These are phyloP conservation scores for Sebastes minor DNA, from an alignment of 2,797 vertebrate species.

Conservation along the genomic window DNA sequence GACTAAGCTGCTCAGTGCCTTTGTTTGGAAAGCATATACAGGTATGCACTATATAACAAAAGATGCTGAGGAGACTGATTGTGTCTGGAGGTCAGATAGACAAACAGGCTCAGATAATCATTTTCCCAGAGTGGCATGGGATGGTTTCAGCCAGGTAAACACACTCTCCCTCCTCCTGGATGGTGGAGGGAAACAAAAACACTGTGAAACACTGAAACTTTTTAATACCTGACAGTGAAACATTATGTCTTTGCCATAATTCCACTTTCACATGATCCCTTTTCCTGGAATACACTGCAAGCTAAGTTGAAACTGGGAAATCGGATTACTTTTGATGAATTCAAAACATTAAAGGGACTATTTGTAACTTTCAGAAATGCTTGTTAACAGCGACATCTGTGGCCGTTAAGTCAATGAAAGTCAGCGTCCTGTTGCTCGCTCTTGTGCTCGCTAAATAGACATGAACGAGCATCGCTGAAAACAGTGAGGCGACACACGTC, in stretches of 20 bases:
- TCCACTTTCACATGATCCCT: not conserved
- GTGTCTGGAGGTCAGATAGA: constrained; percentile 4
- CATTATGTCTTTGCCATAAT: not conserved
- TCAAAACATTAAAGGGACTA: too few species aligned
- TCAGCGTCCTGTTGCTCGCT: too few species aligned
- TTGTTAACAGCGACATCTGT: too few species aligned
- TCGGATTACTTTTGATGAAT: too few species aligned
- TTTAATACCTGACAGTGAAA: not conserved
- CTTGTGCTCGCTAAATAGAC: too few species aligned
- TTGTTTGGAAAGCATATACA: not conserved
- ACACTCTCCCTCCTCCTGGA: not conserved
- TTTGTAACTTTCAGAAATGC: too few species aligned
- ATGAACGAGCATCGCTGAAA: too few species aligned
- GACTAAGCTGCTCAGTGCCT: not conserved
- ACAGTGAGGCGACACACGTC: too few species aligned
- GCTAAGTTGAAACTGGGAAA: too few species aligned
- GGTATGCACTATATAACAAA: not conserved
- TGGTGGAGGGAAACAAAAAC: not conserved
- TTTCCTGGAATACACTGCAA: not conserved
- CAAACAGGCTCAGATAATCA: constrained; percentile 27
- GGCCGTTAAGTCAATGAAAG: too few species aligned
- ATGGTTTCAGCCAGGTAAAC: not conserved
- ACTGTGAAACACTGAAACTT: not conserved
- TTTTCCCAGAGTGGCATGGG: constrained; percentile 3
- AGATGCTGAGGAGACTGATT: not conserved